Base-by-base conservation (phyloP, 2,113 vertebrate genomes). In the Corythoichthys intestinalis region DNA sequence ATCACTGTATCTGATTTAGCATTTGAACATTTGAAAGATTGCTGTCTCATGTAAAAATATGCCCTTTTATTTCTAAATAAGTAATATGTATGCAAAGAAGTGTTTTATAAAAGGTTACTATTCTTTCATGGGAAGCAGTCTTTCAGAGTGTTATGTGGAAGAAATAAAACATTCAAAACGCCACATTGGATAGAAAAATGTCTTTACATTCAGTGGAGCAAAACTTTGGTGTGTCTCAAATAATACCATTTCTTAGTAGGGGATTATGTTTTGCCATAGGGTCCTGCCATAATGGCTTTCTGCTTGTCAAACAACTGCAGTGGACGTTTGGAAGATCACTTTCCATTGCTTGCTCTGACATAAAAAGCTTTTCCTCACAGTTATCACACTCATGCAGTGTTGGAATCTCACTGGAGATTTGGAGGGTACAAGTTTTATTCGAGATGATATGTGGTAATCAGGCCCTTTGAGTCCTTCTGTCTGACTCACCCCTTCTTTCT, bases 371-470 rank as follows among this genome's bases (percentile, higher is more conserved):
- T 86, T 90, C 81, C 81, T 86, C 87, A 82, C 83, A 88, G 83
- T 86, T 91, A 87, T 90, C 88, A 66, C 86, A 73, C 85, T 89
- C 77, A 75, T 77, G 85, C 90, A 89, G 89, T 88, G 88, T 84
- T 83, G 79, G 83, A 81, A 87, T 90, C 89, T 85, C 88, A 77
- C 87, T 82, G 79, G 91, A 90, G 91, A 91, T 81, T 85, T 88
- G 81, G 69, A 77, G 77, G 78, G 77, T 85, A 85, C 85, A 87
- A 88, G 85, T 90, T 89, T 86, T 83, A 85, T 91, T 90, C 80
- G 81, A 79, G 87, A 91, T 91, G 87, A 92, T 91, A 87, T 85
- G 87, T 85, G 78, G 80, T 90, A 91, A 92, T 92, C 90, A 88
- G 80, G 84, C 84, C 86, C 90, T 88, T 86, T 87, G 88, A 91